A percentile compares a stretch with the other conserved stretches of the same genome.
These are phyloP conservation scores for Drosophila baimaii DNA, from an alignment of 1,140 invertebrate genomes.

Conservation along the genomic window DNA sequence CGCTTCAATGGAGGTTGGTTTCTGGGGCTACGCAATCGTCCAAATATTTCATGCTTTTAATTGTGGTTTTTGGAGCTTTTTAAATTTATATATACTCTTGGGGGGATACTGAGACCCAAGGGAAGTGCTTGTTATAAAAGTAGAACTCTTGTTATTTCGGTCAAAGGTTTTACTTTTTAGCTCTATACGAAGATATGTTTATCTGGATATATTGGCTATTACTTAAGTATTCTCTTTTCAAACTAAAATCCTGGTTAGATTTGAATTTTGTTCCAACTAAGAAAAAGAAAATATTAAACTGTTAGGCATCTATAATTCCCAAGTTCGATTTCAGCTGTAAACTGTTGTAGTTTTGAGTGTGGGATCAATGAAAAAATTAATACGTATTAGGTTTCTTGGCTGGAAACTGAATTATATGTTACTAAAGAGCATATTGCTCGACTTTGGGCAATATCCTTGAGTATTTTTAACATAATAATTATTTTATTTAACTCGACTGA, in stretches of 20 bases:
- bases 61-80: conserved; percentile 27
- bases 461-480: too few relatives aligned
- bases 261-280: neutral
- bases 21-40: conserved; percentile 67
- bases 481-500: too few relatives aligned
- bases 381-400: too few relatives aligned
- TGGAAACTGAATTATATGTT: too few relatives aligned
- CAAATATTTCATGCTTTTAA: conserved; percentile 65
- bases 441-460: too few relatives aligned
- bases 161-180: neutral
- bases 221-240: neutral
- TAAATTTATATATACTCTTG: neutral
- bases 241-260: neutral
- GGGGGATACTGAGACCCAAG: neutral
- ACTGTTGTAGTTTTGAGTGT: too few relatives aligned
- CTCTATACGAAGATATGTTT: too few relatives aligned
- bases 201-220: too few relatives aligned
- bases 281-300: neutral
- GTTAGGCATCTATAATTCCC: neutral
- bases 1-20: conserved; percentile 9
- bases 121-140: neutral
- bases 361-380: too few relatives aligned
- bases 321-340: neutral
- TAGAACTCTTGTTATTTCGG: neutral
- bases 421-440: too few relatives aligned